phyloP scores from a whole-genome alignment of 2,888 invertebrate species.

The Tenthredo amoena region DNA sequence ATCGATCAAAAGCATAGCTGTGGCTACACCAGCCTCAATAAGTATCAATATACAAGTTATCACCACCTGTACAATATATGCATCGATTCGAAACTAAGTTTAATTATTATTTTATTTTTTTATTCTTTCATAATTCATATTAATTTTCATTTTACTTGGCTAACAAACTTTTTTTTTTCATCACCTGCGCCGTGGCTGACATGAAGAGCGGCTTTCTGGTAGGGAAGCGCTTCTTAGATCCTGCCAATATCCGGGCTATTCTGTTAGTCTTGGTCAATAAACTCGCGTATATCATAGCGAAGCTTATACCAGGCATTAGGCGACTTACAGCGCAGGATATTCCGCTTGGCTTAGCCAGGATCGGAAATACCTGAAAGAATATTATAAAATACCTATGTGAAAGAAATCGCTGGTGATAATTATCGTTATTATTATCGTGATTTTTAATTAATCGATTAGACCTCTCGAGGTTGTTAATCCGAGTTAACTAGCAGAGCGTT shows the following conservation, averaged over 20 bases:
- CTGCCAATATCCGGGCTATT: constrained; percentile 87
- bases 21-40: constrained; percentile 84
- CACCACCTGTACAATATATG: constrained; percentile 78
- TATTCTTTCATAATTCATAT: too few relatives aligned
- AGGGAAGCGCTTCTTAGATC: constrained; percentile 86
- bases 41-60: constrained; percentile 84
- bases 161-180: neutral
- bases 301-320: constrained; percentile 83
- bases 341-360: constrained; percentile 82
- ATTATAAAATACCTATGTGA: neutral
- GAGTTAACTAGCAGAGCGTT: neutral
- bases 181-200: constrained; percentile 81
- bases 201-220: constrained; percentile 85
- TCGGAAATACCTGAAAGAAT: constrained; percentile 78
- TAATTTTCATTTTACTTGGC: neutral
- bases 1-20: constrained; percentile 82
- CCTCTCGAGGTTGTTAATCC: constrained; percentile 4
- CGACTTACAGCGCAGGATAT: constrained; percentile 82
- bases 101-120: too few relatives aligned
- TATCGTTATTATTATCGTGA: neutral
- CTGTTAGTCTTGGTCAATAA: constrained; percentile 89
- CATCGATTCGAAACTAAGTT: constrained; percentile 43
- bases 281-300: constrained; percentile 87
- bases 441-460: constrained; percentile 12
- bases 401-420: neutral